Evolutionary conservation across 2,888 invertebrate species (phyloP).

Genomic region (Philhelius pedissequus): DNA sequence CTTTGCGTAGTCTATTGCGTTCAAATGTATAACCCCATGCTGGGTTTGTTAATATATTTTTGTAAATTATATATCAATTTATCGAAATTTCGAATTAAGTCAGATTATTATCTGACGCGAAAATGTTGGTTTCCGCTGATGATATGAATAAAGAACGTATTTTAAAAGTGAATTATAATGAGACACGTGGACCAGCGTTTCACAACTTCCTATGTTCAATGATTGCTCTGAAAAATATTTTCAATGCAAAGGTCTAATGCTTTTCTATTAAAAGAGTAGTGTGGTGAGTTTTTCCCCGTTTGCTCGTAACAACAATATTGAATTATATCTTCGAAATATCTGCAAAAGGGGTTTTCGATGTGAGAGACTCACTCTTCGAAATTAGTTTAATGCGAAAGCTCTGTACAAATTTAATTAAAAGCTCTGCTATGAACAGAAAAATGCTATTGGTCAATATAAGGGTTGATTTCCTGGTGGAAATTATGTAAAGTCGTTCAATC

Average conservation of each 20-base stretch:
- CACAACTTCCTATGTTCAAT: neutral
- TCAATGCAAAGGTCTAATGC: neutral
- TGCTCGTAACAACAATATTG: neutral
- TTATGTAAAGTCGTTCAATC: neutral
- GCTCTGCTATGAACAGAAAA: conserved; percentile 51
- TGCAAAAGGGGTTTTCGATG: conserved; percentile 28
- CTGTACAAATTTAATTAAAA: conserved; percentile 33
- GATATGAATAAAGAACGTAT: too few relatives aligned
- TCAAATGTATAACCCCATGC: too few relatives aligned
- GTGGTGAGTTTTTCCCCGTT: neutral
- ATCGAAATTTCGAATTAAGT: too few relatives aligned
- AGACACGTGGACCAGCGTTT: too few relatives aligned
- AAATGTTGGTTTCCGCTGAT: too few relatives aligned
- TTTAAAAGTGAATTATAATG: too few relatives aligned
- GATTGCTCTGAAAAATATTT: neutral
- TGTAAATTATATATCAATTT: too few relatives aligned
- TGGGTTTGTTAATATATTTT: too few relatives aligned
- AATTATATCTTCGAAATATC: conserved; percentile 7
- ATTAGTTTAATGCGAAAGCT: neutral
- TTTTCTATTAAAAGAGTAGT: neutral
- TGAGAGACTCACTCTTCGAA: conserved; percentile 18
- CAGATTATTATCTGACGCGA: too few relatives aligned
- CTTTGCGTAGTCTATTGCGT: too few relatives aligned
- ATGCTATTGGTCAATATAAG: conserved; percentile 54
- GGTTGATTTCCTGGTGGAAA: conserved; percentile 21